Percentiles rank a stretch among this genome's conserved stretches.
These are phyloP conservation scores for Naso thynnoides DNA, from an alignment of 2,797 vertebrate species.

Conservation along the genomic window DNA sequence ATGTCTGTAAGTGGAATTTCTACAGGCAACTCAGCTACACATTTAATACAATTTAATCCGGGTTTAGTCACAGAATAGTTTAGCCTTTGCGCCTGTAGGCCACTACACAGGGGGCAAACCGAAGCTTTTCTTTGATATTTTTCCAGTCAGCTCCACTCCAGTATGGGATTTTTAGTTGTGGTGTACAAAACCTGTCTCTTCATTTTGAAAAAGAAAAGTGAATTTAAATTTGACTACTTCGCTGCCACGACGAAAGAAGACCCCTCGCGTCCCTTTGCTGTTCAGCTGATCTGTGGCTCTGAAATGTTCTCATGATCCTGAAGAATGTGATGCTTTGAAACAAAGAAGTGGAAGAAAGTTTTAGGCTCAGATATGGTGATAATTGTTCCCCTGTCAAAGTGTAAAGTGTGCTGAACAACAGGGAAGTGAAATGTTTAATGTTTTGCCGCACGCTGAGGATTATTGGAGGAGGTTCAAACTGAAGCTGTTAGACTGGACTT, in stretches of 20 bases:
- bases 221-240: background rate
- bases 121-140: constrained; percentile 3
- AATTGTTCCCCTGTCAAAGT: background rate
- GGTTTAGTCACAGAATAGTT: constrained; percentile 45
- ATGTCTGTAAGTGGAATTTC: constrained; percentile 21
- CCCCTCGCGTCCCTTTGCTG: background rate
- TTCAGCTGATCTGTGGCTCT: constrained; percentile 34
- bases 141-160: background rate
- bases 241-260: background rate
- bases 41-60: constrained; percentile 41
- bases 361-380: background rate
- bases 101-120: background rate
- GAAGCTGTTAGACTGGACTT: background rate
- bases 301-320: constrained; percentile 31
- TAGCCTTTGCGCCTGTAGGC: constrained; percentile 34
- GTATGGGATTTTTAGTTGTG: constrained; percentile 1
- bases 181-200: background rate
- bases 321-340: constrained; percentile 30
- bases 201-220: background rate
- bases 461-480: background rate
- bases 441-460: background rate
- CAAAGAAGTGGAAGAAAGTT: background rate
- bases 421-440: constrained; percentile 24
- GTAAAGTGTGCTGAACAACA: background rate
- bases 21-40: constrained; percentile 20